These are phyloP conservation scores for Cosmia trapezina DNA, from an alignment of 2,888 invertebrate species.

Conservation along the genomic window DNA sequence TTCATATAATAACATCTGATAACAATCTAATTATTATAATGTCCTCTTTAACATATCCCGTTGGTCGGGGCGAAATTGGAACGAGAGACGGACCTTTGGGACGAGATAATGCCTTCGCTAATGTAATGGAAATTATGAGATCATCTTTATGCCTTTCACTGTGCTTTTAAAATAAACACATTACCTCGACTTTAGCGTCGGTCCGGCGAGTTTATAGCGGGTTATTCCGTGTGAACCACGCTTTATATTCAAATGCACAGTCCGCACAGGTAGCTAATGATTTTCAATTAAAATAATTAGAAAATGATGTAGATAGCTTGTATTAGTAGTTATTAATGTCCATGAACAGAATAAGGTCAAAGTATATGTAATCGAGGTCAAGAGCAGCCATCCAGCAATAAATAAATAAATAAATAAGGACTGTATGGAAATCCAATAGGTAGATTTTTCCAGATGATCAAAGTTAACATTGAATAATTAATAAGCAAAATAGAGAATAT, in stretches of 20 bases:
- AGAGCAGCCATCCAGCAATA: too few species aligned
- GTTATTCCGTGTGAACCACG: slow-evolving; percentile 68
- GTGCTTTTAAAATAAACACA: slow-evolving; percentile 88
- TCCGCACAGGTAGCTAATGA: slow-evolving; percentile 68
- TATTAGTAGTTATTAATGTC: slow-evolving; percentile 26
- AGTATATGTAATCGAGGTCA: too few species aligned
- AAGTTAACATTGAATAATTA: slow-evolving; percentile 13
- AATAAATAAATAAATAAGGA: too few species aligned
- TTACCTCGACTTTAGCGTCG: slow-evolving; percentile 73
- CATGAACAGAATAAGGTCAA: neutral
- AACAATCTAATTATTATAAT: slow-evolving; percentile 90
- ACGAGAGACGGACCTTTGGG: slow-evolving; percentile 79
- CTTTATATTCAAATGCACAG: slow-evolving; percentile 71
- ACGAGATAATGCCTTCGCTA: slow-evolving; percentile 85
- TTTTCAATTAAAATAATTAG: slow-evolving; percentile 73
- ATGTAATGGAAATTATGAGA: slow-evolving; percentile 87
- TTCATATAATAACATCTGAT: slow-evolving; percentile 90
- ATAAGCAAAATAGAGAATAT: slow-evolving; percentile 12
- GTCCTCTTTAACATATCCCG: slow-evolving; percentile 90
- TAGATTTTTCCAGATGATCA: slow-evolving; percentile 1
- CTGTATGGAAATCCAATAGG: slow-evolving; percentile 5
- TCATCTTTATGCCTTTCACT: slow-evolving; percentile 84
- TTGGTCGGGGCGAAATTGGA: slow-evolving; percentile 84
- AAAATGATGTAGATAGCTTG: slow-evolving; percentile 61
- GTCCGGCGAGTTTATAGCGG: slow-evolving; percentile 69